Evolutionary conservation across 1,140 invertebrate genomes (phyloP).

Genomic region (Ectropis grisescens): DNA sequence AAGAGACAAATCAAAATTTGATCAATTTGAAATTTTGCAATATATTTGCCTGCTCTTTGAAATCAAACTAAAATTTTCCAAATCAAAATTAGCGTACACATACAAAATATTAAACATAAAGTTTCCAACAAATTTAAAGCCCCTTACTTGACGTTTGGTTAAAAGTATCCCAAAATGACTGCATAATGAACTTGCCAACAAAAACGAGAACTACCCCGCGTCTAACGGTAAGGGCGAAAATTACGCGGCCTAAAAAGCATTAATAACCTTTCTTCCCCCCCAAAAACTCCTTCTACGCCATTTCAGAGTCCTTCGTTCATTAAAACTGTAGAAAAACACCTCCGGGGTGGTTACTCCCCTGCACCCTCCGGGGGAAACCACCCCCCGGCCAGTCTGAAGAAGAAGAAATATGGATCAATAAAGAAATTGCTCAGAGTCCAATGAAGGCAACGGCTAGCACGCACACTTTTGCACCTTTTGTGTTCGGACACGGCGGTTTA

Average conservation of each 20-base stretch:
- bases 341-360: constrained; percentile 16
- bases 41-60: too few relatives aligned
- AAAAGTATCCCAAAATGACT: too few relatives aligned
- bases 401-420: constrained; percentile 71
- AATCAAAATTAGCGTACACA: too few relatives aligned
- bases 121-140: too few relatives aligned
- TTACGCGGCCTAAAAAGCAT: constrained; percentile 63
- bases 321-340: constrained; percentile 69
- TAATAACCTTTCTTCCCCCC: constrained; percentile 47
- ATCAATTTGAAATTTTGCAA: too few relatives aligned
- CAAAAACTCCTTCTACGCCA: constrained; percentile 40
- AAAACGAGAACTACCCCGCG: too few relatives aligned
- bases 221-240: constrained; percentile 39
- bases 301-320: constrained; percentile 53
- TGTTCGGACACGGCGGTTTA: constrained; percentile 4
- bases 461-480: constrained; percentile 28
- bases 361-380: constrained; percentile 10
- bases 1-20: too few relatives aligned
- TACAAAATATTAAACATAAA: too few relatives aligned
- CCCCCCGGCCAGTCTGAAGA: constrained; percentile 57
- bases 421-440: constrained; percentile 67
- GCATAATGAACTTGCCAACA: too few relatives aligned
- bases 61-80: too few relatives aligned
- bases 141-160: too few relatives aligned
- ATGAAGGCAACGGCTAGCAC: constrained; percentile 59